Evolutionary conservation across 2,797 vertebrate species (phyloP), one percentile per base, ranked within the genome.

Genomic region (Trachops cirrhosus): DNA sequence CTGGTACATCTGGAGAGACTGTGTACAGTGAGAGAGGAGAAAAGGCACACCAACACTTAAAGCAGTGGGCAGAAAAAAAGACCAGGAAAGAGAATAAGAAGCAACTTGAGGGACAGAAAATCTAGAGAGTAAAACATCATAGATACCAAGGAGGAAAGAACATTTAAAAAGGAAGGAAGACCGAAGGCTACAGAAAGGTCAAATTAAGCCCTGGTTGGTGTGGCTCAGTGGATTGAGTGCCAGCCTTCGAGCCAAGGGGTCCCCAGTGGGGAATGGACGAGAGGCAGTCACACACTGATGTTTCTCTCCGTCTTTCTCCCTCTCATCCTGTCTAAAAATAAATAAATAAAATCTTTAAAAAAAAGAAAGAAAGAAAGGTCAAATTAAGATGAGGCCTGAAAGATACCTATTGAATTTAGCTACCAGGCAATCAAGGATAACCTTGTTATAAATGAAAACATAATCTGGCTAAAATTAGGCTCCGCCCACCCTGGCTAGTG

Each of bases 381-480:
- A 78, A 84, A 62, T 75, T 88, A 90, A 91, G 73, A 54, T 85
- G 89, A 93, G 22, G 21, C 41, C 54, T 68, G 6, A 93, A 79
- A 95, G 12, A 41, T n/a, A 86, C 6, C 50, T 79, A 59, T 1
- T 94, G 41, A 96, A 91, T 54, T 86, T 86, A 67, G 29, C 44
- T 79, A 77, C 22, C 39, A 75, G 50, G 67, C n/a, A 64, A 93
- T 85, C 50, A 74, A 29, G 46, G 37, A 83, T 39, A 14, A 80
- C 57, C 8, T 32, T 67, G 12, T 52, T 67, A 82, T 32, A 93
- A 91, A 90, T 50, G 70, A 91, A 90, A 93, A 75, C 41, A 67
- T 26, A 54, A 67, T 21, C 73, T 93, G 88, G 90, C 68, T 91
- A 91, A 86, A 67, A 57, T 82, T 70, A 84, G 68, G 32, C 3